Conservation (phyloP, 2,888 invertebrate genomes). For the Venusia cambrica region DNA sequence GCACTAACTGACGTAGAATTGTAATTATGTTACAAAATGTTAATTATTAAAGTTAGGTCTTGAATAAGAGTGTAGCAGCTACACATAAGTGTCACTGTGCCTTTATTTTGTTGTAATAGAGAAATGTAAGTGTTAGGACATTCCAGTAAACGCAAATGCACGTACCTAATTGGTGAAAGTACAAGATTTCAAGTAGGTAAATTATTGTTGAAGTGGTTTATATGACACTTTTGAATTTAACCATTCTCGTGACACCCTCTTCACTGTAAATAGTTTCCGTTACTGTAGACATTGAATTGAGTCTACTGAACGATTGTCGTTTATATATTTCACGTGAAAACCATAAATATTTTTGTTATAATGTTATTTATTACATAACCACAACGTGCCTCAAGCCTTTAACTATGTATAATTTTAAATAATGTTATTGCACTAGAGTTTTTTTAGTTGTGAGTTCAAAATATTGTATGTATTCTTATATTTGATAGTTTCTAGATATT, state of each 20-base stretch:
- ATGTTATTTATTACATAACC: slow-evolving; percentile 67
- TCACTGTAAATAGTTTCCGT: slow-evolving; percentile 9
- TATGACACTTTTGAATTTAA: slow-evolving; percentile 11
- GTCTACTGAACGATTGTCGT: slow-evolving; percentile 1
- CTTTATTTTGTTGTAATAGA: slow-evolving; percentile 69
- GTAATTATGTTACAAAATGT: slow-evolving; percentile 46
- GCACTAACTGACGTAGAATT: slow-evolving; percentile 46
- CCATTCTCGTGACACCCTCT: slow-evolving; percentile 5
- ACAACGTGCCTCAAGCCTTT: slow-evolving; percentile 72
- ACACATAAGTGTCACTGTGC: slow-evolving; percentile 71
- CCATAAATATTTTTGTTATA: slow-evolving; percentile 58
- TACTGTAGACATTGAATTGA: slow-evolving; percentile 6
- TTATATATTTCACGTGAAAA: slow-evolving; percentile 30
- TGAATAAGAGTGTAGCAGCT: slow-evolving; percentile 61
- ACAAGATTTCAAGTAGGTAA: slow-evolving; percentile 19
- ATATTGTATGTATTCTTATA: slow-evolving; percentile 45
- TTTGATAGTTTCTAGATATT: slow-evolving; percentile 57
- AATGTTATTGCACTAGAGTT: slow-evolving; percentile 68
- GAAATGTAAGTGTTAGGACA: slow-evolving; percentile 56
- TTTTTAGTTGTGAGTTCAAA: slow-evolving; percentile 65
- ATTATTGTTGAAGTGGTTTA: slow-evolving; percentile 21
- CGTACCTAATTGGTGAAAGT: slow-evolving; percentile 48
- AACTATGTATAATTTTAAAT: slow-evolving; percentile 50
- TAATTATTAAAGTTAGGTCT: slow-evolving; percentile 40
- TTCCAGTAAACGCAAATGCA: slow-evolving; percentile 64